phyloP scores from a whole-genome alignment of 2,888 invertebrate genomes.

The Pachymerium ferrugineum region DNA sequence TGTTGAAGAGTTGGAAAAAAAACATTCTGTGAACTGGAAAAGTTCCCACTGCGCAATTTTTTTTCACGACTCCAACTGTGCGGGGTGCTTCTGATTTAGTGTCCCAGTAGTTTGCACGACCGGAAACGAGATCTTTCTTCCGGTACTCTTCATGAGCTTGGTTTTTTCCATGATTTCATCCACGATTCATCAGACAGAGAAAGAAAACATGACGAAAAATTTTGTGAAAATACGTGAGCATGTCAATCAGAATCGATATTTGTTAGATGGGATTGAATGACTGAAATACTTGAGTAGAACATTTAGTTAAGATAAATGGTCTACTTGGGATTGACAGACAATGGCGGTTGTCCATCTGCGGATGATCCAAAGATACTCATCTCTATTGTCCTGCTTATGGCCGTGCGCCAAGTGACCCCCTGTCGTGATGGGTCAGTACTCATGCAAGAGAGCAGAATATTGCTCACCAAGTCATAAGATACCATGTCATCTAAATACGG shows the following conservation, averaged over 20 bases:
- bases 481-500: neutral
- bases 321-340: neutral
- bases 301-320: neutral
- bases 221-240: neutral
- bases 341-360: neutral
- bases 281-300: too few relatives aligned
- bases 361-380: neutral
- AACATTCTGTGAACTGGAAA: neutral
- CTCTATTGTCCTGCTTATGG: neutral
- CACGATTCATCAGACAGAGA: neutral
- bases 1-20: neutral
- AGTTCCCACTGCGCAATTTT: neutral
- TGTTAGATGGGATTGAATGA: too few relatives aligned
- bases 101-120: neutral
- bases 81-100: too few relatives aligned
- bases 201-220: neutral
- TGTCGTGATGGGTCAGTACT: neutral
- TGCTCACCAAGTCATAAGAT: neutral
- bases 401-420: neutral
- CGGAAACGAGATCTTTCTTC: neutral
- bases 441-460: neutral
- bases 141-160: neutral
- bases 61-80: neutral
- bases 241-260: neutral
- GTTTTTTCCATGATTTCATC: neutral